A percentile compares a stretch with the other conserved stretches of the same genome.
Conservation (phyloP, 2,888 invertebrate species). For the Halictus ligatus region DNA sequence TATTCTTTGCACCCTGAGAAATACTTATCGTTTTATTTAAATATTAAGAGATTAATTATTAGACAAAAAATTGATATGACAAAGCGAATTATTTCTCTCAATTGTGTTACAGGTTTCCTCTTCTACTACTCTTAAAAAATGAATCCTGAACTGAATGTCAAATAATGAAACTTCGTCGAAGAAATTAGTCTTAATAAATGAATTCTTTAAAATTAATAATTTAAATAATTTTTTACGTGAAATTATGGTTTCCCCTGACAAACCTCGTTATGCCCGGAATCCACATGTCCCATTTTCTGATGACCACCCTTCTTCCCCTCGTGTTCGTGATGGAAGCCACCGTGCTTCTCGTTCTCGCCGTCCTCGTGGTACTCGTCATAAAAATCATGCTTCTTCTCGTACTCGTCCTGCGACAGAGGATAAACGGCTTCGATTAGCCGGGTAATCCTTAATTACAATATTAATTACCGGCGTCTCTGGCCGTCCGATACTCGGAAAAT, state of each 20-base stretch:
- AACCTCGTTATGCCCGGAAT: constrained; percentile 78
- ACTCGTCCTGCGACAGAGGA: constrained; percentile 86
- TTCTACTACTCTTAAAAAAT: no score
- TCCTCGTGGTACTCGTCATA: constrained; percentile 91
- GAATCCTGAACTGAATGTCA: no score
- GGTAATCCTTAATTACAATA: constrained; percentile 15
- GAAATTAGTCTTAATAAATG: no score
- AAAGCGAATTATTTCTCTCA: no score
- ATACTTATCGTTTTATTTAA: no score
- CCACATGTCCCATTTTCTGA: constrained; percentile 85
- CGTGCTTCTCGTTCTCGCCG: constrained; percentile 88
- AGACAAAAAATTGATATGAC: no score
- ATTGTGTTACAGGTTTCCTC: no score
- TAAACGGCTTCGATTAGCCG: constrained; percentile 5
- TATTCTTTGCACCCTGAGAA: no score
- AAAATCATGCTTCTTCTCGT: constrained; percentile 91
- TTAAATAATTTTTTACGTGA: no score
- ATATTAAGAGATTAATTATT: no score
- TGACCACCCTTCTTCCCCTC: constrained; percentile 85
- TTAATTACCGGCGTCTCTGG: background rate
- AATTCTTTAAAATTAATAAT: no score
- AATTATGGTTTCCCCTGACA: background rate
- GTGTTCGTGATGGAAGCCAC: constrained; percentile 87
- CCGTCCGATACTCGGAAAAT: constrained; percentile 15
- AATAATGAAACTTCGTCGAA: no score